Evolutionary conservation across 1,140 invertebrate genomes (phyloP).

Genomic region (Eciton burchellii): DNA sequence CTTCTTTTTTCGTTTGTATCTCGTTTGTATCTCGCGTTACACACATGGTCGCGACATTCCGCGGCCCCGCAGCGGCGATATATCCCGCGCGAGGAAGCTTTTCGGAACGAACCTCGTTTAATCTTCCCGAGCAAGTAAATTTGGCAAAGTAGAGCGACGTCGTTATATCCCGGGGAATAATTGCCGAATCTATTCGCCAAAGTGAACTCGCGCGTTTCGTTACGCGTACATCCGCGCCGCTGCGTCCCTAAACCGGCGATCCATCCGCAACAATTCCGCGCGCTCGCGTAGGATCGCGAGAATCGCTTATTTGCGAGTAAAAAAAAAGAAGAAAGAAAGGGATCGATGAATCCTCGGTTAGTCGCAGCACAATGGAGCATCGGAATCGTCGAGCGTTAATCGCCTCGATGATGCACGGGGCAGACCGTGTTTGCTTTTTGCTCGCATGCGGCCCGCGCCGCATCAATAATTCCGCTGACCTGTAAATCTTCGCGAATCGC

Average conservation of each 20-base stretch:
- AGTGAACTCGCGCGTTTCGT: slow-evolving; percentile 30
- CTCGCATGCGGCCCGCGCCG: slow-evolving; percentile 10
- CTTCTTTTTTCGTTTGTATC: slow-evolving; percentile 20
- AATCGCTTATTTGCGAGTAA: slow-evolving; percentile 39
- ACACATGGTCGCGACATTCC: slow-evolving; percentile 45
- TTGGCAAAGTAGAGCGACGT: neutral
- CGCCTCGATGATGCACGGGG: slow-evolving; percentile 47
- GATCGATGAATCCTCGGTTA: slow-evolving; percentile 44
- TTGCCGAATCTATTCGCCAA: neutral
- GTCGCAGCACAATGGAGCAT: slow-evolving; percentile 25
- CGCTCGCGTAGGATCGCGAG: slow-evolving; percentile 6
- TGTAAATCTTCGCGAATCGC: slow-evolving; percentile 54
- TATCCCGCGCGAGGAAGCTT: slow-evolving; percentile 21
- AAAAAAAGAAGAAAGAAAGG: neutral
- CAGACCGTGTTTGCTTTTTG: slow-evolving; percentile 54
- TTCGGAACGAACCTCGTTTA: slow-evolving; percentile 26
- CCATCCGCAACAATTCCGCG: neutral
- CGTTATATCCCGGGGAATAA: slow-evolving; percentile 10
- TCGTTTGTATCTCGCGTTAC: slow-evolving; percentile 53
- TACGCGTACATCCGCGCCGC: neutral
- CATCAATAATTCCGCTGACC: slow-evolving; percentile 46
- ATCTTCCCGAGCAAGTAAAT: slow-evolving; percentile 42
- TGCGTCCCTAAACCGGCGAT: slow-evolving; percentile 20
- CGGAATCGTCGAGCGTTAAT: slow-evolving; percentile 52
- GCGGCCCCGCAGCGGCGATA: slow-evolving; percentile 5